Conservation (phyloP, 2,113 vertebrate species). For the Daboia siamensis region DNA sequence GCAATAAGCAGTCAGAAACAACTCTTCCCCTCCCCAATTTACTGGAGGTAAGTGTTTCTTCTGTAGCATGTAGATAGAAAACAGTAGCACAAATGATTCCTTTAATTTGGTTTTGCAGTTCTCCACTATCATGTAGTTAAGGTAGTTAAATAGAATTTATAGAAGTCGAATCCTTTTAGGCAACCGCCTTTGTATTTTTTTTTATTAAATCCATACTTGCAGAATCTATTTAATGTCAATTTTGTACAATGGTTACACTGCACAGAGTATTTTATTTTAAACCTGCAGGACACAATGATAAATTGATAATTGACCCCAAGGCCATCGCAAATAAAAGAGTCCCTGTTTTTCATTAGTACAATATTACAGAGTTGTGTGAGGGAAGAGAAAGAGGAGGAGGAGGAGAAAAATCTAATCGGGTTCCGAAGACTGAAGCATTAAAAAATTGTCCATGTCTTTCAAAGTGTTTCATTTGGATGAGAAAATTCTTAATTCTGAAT, state of each 20-base stretch:
- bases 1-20: conserved; percentile 37
- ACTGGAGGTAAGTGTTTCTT: conserved; percentile 20
- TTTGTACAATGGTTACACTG: conserved; percentile 72
- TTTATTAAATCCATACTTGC: conserved; percentile 81
- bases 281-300: conserved; percentile 80
- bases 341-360: conserved; percentile 82
- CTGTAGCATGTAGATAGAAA: conserved; percentile 52
- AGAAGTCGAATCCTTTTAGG: conserved; percentile 74
- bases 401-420: conserved; percentile 59
- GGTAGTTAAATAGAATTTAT: conserved; percentile 79
- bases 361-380: conserved; percentile 66
- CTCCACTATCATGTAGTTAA: conserved; percentile 73
- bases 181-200: conserved; percentile 72
- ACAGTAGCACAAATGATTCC: conserved; percentile 43
- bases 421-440: conserved; percentile 62
- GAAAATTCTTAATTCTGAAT: conserved; percentile 57
- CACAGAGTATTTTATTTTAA: conserved; percentile 74
- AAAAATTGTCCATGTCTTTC: conserved; percentile 59
- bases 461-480: conserved; percentile 55
- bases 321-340: conserved; percentile 81
- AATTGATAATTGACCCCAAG: conserved; percentile 86
- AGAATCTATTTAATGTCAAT: conserved; percentile 83
- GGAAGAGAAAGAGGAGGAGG: conserved; percentile 44
- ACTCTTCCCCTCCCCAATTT: conserved; percentile 25
- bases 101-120: conserved; percentile 68